Conservation (phyloP, 1,140 invertebrate genomes). For the Hypothenemus hampei region DNA sequence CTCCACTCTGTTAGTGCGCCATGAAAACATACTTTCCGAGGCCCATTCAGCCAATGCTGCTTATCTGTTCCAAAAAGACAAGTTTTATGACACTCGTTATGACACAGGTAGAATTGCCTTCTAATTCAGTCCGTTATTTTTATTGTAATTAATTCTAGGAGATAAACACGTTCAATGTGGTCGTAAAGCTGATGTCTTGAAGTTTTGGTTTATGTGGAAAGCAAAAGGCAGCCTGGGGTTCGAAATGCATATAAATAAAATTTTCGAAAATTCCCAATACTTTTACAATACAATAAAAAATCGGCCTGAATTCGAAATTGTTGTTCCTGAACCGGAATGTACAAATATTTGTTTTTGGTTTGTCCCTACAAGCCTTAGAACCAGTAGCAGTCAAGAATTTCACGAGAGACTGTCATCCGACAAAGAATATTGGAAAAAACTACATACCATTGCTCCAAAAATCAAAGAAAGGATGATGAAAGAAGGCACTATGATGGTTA, state of each 20-base stretch:
- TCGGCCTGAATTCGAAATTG: conserved; percentile 66
- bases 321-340: conserved; percentile 78
- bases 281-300: conserved; percentile 64
- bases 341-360: conserved; percentile 97
- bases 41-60: conserved; percentile 69
- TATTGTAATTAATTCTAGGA: conserved; percentile 48
- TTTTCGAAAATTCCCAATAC: conserved; percentile 69
- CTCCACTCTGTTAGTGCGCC: conserved; percentile 74
- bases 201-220: conserved; percentile 98
- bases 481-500: conserved; percentile 90
- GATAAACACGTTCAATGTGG: conserved; percentile 93
- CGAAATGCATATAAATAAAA: conserved; percentile 71
- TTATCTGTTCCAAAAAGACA: conserved; percentile 94
- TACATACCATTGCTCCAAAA: conserved; percentile 81
- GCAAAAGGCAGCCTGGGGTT: conserved; percentile 83
- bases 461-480: conserved; percentile 94
- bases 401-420: conserved; percentile 44
- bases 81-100: conserved; percentile 83
- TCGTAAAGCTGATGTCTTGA: conserved; percentile 88
- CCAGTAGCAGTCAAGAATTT: conserved; percentile 30
- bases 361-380: conserved; percentile 71
- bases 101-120: conserved; percentile 23
- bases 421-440: conserved; percentile 60
- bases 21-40: conserved; percentile 60
- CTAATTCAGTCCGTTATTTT: not conserved